These are phyloP conservation scores for Griposia aprilina DNA, from an alignment of 2,888 invertebrate species.

Conservation along the genomic window DNA sequence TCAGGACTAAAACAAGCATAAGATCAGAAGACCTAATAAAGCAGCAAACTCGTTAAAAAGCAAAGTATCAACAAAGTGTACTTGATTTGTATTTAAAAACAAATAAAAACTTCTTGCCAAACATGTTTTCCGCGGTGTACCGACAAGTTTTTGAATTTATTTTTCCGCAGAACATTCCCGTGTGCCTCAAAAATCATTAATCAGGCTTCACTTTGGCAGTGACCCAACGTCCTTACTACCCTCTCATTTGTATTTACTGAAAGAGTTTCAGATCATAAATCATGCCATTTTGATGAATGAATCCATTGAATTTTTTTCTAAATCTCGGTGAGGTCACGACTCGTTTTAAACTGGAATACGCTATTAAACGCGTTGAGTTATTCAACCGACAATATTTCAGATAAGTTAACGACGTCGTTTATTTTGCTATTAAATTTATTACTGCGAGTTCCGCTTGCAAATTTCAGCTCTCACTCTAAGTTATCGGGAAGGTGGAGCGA, in stretches of 20 bases:
- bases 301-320: slow-evolving; percentile 84
- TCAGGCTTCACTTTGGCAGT: slow-evolving; percentile 89
- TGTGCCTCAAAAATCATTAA: slow-evolving; percentile 88
- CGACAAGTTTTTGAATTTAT: slow-evolving; percentile 82
- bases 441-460: slow-evolving; percentile 70
- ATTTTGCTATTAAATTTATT: slow-evolving; percentile 77
- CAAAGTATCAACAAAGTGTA: slow-evolving; percentile 39
- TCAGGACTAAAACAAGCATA: not conserved
- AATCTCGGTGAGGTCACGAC: slow-evolving; percentile 76
- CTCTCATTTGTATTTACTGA: slow-evolving; percentile 89
- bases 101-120: slow-evolving; percentile 53
- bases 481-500: slow-evolving; percentile 71
- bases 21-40: not conserved
- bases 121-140: slow-evolving; percentile 59
- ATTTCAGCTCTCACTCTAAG: slow-evolving; percentile 70
- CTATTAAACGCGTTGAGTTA: slow-evolving; percentile 72
- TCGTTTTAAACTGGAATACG: slow-evolving; percentile 74
- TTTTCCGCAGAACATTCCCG: slow-evolving; percentile 82
- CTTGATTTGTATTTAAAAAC: slow-evolving; percentile 58
- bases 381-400: slow-evolving; percentile 77
- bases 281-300: slow-evolving; percentile 88
- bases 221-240: slow-evolving; percentile 87
- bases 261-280: slow-evolving; percentile 88
- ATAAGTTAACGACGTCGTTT: slow-evolving; percentile 78
- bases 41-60: slow-evolving; percentile 33